A percentile compares a stretch with the other conserved stretches of the same genome.
These are phyloP conservation scores for human DNA, from an alignment of 2,113 vertebrate species.

Conservation along the genomic window DNA sequence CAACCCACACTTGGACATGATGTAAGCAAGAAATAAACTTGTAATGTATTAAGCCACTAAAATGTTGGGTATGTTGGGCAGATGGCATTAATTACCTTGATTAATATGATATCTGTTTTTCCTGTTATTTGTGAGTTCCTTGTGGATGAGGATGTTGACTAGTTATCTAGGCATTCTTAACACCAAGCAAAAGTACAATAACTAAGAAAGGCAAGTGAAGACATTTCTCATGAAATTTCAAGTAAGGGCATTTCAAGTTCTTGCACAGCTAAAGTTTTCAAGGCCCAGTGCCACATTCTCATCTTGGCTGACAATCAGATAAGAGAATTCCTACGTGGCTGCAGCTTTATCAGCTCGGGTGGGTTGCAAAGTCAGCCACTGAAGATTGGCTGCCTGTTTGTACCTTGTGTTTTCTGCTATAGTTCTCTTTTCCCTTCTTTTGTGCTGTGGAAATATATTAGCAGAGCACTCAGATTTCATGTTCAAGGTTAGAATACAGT, in stretches of 20 bases:
- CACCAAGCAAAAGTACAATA: neutral
- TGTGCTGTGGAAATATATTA: neutral
- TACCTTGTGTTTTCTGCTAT: neutral
- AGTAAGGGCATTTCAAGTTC: neutral
- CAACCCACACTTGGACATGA: neutral
- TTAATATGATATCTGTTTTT: neutral
- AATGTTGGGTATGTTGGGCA: neutral
- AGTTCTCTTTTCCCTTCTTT: neutral
- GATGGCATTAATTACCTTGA: neutral
- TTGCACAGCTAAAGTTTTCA: neutral
- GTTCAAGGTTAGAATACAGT: slow-evolving; percentile 20
- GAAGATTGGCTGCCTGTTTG: neutral
- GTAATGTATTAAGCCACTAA: neutral
- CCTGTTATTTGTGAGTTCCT: neutral
- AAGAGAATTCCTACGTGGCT: neutral
- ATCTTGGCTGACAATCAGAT: neutral
- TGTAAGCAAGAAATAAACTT: neutral
- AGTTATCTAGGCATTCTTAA: neutral
- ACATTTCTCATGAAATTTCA: neutral
- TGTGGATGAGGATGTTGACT: neutral
- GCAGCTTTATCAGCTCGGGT: neutral
- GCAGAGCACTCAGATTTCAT: neutral
- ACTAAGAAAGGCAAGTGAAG: neutral
- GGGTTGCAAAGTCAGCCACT: neutral
- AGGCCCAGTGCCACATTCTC: neutral